Evolutionary conservation across 2,888 invertebrate species (phyloP), one percentile per base, ranked within the genome.

Genomic region (Andrena haemorrhoa): DNA sequence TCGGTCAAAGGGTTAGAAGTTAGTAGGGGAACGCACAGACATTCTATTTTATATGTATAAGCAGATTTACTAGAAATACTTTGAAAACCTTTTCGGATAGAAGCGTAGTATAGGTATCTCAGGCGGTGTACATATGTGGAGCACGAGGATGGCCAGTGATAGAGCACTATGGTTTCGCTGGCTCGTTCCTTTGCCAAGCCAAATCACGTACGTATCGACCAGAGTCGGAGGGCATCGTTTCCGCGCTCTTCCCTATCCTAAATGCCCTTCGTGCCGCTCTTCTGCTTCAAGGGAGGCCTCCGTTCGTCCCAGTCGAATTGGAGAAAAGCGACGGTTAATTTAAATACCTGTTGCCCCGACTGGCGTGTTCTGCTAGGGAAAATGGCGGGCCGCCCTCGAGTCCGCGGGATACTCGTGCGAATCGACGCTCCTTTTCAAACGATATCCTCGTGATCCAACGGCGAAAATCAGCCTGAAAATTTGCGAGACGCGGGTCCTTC

Each of bases 291-390:
- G 16, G 41, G 58, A 64, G 60, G 68, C 70, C 76, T 71, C 72
- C 79, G 75, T 80, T 78, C 77, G 26, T 70, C 71, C 65, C 60
- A 20, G 35, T 33, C 41, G 82, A 74, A 82, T 74, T 82, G 75
- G 82, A 65, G 69, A 73, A 82, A 75, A 74, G 53, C 69, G 66
- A 58, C 66, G 75, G 68, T 82, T 88, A 82, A 88, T 88, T 87
- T 87, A 81, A 88, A 88, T 88, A 88, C 88, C 86, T 88, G 88
- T 88, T 88, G 88, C 88, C 87, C 41, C 64, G 29, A n/a, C 74
- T 76, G 69, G 75, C 72, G 61, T 75, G 68, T 64, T n/a, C 75
- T 20, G 5, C 61, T 65, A 49, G 23, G 63, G 35, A n/a, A 31
- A 16, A 16, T 1, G 7, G 5, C n/a, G 33, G 41, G 7, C 33